Base-by-base conservation (phyloP, 2,113 vertebrate species). In the Neopipo cinnamomea region DNA sequence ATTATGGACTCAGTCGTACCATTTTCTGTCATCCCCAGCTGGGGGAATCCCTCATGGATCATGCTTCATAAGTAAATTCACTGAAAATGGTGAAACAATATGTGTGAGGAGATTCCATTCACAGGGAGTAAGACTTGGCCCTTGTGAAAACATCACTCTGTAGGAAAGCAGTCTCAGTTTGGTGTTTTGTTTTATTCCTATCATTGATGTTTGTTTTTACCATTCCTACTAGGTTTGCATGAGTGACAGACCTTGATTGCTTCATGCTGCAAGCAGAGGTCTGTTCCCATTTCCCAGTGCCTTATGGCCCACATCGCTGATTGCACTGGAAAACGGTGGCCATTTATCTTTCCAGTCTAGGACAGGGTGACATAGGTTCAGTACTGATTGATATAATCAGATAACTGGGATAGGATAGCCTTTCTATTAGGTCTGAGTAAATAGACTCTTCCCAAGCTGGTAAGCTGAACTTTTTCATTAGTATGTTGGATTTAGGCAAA, bases 351-450 rank as follows among this genome's bases (percentile, higher is more conserved):
- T 74, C 79, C 77, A 67, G 68, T 37, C 72, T 52, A 52, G 56
- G 79, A 59, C 15, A 80, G 77, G 88, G 62, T 58, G 59, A 44
- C 71, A 35, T 9, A 47, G 21, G 11, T 24, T 93, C 63, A 42
- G 35, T 59, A 67, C 68, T 35, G 59, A 94, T 68, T 35, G 50
- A 44, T 31, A 63, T 30, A 75, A 91, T 52, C 79, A 91, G 11
- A 79, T 89, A 91, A 67, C 52, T 30, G 73, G 68, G 59, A 88
- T 53, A 66, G 52, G 67, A 91, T 35, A 66, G 79, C 61, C 41
- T 91, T 91, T 84, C 76, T 82, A 91, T 70, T 77, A 81, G 79
- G 23, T 83, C 70, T 86, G 41, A 28, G 73, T 87, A 94, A 96
- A 95, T 66, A 92, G 59, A 59, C 52, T 71, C 90, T 86, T 86